Conservation (phyloP, 2,888 invertebrate genomes). For the Eubasilissa splendida region DNA sequence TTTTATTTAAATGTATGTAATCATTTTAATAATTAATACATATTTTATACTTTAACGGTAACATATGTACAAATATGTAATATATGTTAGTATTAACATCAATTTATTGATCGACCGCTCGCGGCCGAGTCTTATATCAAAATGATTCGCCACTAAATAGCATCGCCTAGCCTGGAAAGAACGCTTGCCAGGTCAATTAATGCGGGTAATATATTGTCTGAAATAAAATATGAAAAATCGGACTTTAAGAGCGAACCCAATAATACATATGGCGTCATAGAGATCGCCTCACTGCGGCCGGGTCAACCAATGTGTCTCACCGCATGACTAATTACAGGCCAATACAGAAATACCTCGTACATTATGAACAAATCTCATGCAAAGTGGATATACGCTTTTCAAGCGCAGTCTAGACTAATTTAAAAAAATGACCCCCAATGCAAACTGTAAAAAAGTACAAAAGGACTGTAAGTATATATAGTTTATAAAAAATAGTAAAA, state of each 20-base stretch:
- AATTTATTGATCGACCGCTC: constrained; percentile 27
- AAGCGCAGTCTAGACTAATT: too few species aligned
- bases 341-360: constrained; percentile 1
- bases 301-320: constrained; percentile 21
- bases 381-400: too few species aligned
- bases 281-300: not conserved
- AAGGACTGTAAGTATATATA: too few species aligned
- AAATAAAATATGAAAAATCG: constrained; percentile 43
- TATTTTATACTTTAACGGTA: too few species aligned
- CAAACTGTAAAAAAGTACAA: too few species aligned
- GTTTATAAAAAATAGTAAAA: too few species aligned
- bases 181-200: constrained; percentile 33
- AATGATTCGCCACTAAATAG: constrained; percentile 1
- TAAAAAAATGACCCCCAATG: too few species aligned
- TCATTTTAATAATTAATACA: too few species aligned
- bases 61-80: not conserved
- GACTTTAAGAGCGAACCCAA: constrained; percentile 42
- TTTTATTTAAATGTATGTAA: too few species aligned
- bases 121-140: not conserved
- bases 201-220: constrained; percentile 34
- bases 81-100: constrained; percentile 20
- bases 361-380: not conserved
- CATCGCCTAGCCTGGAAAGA: not conserved
- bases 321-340: constrained; percentile 36
- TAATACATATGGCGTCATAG: constrained; percentile 38